A percentile compares a stretch with the other conserved stretches of the same genome.
Evolutionary conservation across 2,888 invertebrate species (phyloP).

Genomic region (Caradrina kadenii): DNA sequence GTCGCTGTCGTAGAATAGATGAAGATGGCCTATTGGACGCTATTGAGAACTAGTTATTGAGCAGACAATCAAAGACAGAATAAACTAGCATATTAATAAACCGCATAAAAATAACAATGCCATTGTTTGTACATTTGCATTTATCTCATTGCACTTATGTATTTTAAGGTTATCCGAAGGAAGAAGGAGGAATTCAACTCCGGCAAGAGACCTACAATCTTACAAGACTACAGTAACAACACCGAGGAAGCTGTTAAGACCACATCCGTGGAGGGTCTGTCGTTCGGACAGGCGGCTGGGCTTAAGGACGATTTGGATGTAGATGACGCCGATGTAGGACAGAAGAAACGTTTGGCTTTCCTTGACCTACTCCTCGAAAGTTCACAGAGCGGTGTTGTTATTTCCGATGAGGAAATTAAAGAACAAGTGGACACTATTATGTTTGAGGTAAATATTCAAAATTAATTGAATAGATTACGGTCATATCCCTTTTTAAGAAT

Average conservation of each 20-base stretch:
- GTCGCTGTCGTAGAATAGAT: conserved; percentile 41
- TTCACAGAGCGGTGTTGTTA: conserved; percentile 93
- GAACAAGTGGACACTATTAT: conserved; percentile 96
- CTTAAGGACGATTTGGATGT: conserved; percentile 95
- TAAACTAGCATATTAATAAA: conserved; percentile 57
- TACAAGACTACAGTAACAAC: conserved; percentile 70
- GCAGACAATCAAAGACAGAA: conserved; percentile 40
- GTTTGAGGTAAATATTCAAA: conserved; percentile 92
- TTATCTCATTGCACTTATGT: conserved; percentile 17
- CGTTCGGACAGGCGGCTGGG: conserved; percentile 93
- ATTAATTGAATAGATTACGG: conserved; percentile 5
- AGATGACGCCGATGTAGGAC: conserved; percentile 94
- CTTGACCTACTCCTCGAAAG: conserved; percentile 96
- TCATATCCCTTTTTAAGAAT: conserved; percentile 30
- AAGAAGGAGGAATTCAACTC: conserved; percentile 94
- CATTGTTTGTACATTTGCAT: neutral
- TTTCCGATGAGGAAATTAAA: conserved; percentile 94
- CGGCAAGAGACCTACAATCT: conserved; percentile 89
- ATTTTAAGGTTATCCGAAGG: conserved; percentile 91
- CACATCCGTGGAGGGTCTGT: conserved; percentile 92
- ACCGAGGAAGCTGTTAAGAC: conserved; percentile 72
- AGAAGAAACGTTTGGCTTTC: conserved; percentile 96
- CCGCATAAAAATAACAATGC: conserved; percentile 27
- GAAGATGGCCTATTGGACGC: conserved; percentile 42
- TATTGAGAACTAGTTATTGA: conserved; percentile 51